These are phyloP conservation scores for Elysia crispata DNA, from an alignment of 2,888 invertebrate genomes.

Conservation along the genomic window DNA sequence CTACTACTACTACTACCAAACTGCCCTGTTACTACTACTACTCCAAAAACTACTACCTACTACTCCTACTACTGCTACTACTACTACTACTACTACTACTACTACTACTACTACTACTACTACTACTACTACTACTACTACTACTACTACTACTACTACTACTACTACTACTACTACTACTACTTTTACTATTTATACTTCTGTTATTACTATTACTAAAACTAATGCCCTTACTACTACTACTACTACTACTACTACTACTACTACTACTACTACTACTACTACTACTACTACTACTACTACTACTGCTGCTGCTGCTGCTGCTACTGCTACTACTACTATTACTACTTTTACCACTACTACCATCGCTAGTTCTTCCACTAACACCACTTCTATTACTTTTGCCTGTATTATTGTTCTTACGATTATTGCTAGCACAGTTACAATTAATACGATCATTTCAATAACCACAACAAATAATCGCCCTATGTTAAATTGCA, in stretches of 20 bases:
- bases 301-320: too few relatives aligned
- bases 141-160: slow-evolving; percentile 29
- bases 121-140: slow-evolving; percentile 26
- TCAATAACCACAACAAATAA: too few relatives aligned
- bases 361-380: neutral
- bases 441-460: too few relatives aligned
- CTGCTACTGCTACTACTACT: slow-evolving; percentile 3
- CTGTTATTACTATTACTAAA: neutral
- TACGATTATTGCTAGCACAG: too few relatives aligned
- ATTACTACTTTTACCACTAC: too few relatives aligned
- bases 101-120: slow-evolving; percentile 30
- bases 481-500: too few relatives aligned
- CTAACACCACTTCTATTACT: neutral
- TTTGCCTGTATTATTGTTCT: neutral
- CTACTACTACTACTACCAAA: slow-evolving; percentile 12
- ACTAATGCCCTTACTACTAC: neutral
- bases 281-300: slow-evolving; percentile 5
- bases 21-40: slow-evolving; percentile 16
- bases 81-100: slow-evolving; percentile 25
- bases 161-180: slow-evolving; percentile 10
- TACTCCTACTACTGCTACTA: slow-evolving; percentile 6
- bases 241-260: slow-evolving; percentile 27
- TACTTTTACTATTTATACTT: slow-evolving; percentile 1
- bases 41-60: slow-evolving; percentile 4
- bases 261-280: slow-evolving; percentile 9